Base-by-base conservation (phyloP, 1,140 invertebrate species). In the Danaus plexippus region DNA sequence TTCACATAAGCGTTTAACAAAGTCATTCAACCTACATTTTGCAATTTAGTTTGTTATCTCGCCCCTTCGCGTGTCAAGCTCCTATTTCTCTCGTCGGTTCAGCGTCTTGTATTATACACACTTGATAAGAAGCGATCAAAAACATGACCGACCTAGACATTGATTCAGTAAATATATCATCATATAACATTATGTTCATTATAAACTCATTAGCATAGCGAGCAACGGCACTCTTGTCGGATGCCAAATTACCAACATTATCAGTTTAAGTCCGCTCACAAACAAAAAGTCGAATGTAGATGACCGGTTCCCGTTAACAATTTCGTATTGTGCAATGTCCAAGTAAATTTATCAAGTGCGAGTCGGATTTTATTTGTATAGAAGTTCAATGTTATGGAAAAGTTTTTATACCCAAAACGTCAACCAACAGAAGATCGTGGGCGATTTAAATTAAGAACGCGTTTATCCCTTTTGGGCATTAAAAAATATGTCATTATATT, bases 191-290 rank as follows among this genome's bases (percentile, higher is more conserved):
- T 81, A 69, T 74, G 68, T 75, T 75, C 80, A 86, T 86, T 86
- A 86, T 86, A 86, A 86, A 80, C 73, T 82, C 81, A 86, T 86
- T 86, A 86, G 83, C 72, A 73, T 80, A 75, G 73, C 81, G 77
- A 68, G 71, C 77, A 85, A 86, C 81, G 81, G 83, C 77, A 82
- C 77, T 85, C 72, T 69, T 54, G 63, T 57, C 71, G 74, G 70
- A 65, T 77, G 77, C 80, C 81, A 85, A 86, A 86, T 86, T 83
- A 86, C 83, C 79, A 77, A 77, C 81, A 86, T 85, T 86, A 86
- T 83, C 81, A 86, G 82, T 80, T 83, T 84, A 84, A 81, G 71
- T 76, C 66, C 66, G 74, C 73, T 67, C 75, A 84, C 75, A 85
- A 80, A 85, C 76, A 87, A 87, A 87, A 86, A 82, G 71, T 72